phyloP scores from a whole-genome alignment of 2,113 vertebrate species.

The Cryptomyrus ogoouensis region DNA sequence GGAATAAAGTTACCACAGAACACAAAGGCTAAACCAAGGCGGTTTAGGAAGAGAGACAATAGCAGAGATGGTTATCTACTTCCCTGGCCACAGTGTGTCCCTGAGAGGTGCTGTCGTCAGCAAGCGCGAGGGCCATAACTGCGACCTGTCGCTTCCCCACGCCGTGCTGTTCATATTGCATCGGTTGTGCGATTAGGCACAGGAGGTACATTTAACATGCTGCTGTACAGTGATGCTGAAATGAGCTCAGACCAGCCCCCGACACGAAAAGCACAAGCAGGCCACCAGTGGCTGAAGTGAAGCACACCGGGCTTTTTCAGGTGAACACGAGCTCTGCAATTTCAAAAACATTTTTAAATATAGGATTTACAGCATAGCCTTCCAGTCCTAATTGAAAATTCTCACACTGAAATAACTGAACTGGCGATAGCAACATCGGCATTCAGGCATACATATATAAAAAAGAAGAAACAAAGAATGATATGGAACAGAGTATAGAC shows the following conservation, averaged over 20 bases:
- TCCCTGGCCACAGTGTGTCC: not conserved
- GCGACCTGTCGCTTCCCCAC: not conserved
- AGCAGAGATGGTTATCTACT: not conserved
- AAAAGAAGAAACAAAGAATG: not conserved
- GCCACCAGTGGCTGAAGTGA: not conserved
- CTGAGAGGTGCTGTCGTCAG: not conserved
- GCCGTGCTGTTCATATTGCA: not conserved
- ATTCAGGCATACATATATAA: not conserved
- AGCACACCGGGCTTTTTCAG: not conserved
- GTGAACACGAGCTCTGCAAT: not conserved
- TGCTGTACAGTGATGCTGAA: not conserved
- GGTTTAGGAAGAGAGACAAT: not conserved
- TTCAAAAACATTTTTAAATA: not conserved
- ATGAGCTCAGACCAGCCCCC: not conserved
- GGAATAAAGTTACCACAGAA: not conserved
- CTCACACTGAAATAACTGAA: not conserved
- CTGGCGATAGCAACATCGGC: not conserved
- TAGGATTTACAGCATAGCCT: not conserved
- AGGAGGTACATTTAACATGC: not conserved
- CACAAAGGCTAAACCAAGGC: not conserved
- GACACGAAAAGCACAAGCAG: not conserved
- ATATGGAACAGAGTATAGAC: not conserved
- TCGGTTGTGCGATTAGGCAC: constrained; percentile 9
- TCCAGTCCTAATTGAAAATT: not conserved
- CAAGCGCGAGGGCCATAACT: not conserved